Percentiles rank a stretch among this genome's conserved stretches.
These are phyloP conservation scores for Pseudorhiza aurosa DNA, from an alignment of 30 jellyfish, hydroid and myxozoan genomes.

Conservation along the genomic window DNA sequence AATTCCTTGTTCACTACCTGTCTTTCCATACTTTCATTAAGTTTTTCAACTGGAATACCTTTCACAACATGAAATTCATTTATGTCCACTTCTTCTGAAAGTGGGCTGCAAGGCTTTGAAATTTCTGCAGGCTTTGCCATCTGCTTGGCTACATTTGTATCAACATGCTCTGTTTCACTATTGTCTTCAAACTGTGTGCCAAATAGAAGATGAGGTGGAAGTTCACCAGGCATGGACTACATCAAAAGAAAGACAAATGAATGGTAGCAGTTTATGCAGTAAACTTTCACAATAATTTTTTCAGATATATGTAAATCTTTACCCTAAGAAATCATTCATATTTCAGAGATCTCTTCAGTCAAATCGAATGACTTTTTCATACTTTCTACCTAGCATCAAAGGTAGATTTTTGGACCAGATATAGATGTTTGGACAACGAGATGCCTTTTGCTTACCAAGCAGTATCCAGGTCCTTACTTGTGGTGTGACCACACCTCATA, in stretches of 20 bases:
- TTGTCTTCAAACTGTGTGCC: conserved; percentile 43
- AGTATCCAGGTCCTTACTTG: no score
- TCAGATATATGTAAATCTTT: no score
- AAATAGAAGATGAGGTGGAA: conserved; percentile 40
- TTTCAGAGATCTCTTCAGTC: no score
- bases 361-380: no score
- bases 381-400: no score
- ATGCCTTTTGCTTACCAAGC: no score
- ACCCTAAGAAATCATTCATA: no score
- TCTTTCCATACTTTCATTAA: conserved; percentile 3
- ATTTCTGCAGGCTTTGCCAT: conserved; percentile 32
- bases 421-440: no score
- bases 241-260: not conserved
- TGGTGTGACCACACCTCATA: no score
- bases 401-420: no score
- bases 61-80: not conserved
- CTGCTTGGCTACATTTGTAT: not conserved
- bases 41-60: conserved; percentile 40
- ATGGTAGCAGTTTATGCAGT: no score
- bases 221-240: conserved; percentile 15
- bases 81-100: not conserved
- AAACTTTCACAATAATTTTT: no score
- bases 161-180: not conserved
- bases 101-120: conserved; percentile 16
- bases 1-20: not conserved